phyloP scores from a whole-genome alignment of 2,113 vertebrate genomes.

The Pelobates fuscus region DNA sequence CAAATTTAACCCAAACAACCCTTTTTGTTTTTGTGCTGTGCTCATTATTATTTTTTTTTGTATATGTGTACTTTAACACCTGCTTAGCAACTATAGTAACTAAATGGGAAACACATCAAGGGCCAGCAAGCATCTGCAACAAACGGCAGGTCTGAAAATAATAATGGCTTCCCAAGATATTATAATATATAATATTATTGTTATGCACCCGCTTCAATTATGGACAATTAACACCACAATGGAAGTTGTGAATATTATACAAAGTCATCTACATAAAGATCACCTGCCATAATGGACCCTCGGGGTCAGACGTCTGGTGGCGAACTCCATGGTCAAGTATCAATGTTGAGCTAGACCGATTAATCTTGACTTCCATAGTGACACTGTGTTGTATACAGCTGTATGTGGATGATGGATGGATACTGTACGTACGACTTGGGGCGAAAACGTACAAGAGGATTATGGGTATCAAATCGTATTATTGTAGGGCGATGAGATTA shows the following conservation, averaged over 20 bases:
- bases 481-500: too few species aligned
- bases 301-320: constrained; percentile 16
- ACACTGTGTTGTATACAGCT: constrained; percentile 27
- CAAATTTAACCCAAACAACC: constrained; percentile 59
- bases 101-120: constrained; percentile 57
- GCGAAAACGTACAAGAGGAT: too few species aligned
- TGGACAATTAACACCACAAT: constrained; percentile 82
- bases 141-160: constrained; percentile 58
- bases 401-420: constrained; percentile 30
- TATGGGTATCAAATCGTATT: too few species aligned
- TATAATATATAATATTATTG: constrained; percentile 76
- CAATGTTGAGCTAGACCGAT: constrained; percentile 10
- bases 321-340: constrained; percentile 39
- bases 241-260: constrained; percentile 70
- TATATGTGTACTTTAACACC: constrained; percentile 56
- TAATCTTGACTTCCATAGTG: constrained; percentile 34
- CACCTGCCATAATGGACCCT: constrained; percentile 60
- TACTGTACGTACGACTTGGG: not conserved
- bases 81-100: constrained; percentile 58
- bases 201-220: constrained; percentile 59
- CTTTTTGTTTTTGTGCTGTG: constrained; percentile 62
- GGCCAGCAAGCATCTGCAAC: constrained; percentile 71
- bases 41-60: constrained; percentile 50
- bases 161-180: constrained; percentile 44
- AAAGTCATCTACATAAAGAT: constrained; percentile 69